Evolutionary conservation across 2,888 invertebrate species (phyloP).

Genomic region (Thysanoteuthis rhombus): DNA sequence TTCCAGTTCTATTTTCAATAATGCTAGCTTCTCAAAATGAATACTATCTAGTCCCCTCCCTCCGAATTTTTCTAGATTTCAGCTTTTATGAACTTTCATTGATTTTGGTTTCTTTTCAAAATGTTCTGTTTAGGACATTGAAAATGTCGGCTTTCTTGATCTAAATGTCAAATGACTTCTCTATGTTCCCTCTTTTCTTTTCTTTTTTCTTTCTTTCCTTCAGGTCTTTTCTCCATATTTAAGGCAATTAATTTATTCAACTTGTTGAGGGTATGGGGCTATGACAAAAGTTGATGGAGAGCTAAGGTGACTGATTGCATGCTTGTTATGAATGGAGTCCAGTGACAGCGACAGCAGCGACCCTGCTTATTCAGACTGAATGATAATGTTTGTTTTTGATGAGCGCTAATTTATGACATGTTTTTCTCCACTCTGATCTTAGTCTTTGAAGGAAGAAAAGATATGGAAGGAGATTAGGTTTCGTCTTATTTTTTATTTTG

Average conservation of each 20-base stretch:
- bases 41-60: too few relatives aligned
- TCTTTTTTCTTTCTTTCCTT: neutral
- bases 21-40: too few relatives aligned
- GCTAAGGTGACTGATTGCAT: neutral
- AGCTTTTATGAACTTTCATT: too few relatives aligned
- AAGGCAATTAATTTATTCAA: neutral
- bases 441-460: neutral
- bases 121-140: neutral
- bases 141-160: constrained; percentile 12
- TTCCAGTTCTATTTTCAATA: too few relatives aligned
- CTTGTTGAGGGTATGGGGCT: neutral
- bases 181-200: neutral
- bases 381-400: neutral
- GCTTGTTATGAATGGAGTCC: neutral
- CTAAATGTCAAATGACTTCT: neutral
- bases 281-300: neutral
- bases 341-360: neutral
- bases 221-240: neutral
- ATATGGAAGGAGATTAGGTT: neutral
- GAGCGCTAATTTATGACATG: neutral
- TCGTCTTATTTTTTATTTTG: neutral
- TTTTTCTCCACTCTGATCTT: neutral
- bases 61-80: too few relatives aligned
- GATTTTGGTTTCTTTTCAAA: neutral
- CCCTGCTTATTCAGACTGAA: neutral